A percentile compares a stretch with the other conserved stretches of the same genome.
phyloP scores from a whole-genome alignment of 1,140 invertebrate genomes.

The Nixonia krombeini region DNA sequence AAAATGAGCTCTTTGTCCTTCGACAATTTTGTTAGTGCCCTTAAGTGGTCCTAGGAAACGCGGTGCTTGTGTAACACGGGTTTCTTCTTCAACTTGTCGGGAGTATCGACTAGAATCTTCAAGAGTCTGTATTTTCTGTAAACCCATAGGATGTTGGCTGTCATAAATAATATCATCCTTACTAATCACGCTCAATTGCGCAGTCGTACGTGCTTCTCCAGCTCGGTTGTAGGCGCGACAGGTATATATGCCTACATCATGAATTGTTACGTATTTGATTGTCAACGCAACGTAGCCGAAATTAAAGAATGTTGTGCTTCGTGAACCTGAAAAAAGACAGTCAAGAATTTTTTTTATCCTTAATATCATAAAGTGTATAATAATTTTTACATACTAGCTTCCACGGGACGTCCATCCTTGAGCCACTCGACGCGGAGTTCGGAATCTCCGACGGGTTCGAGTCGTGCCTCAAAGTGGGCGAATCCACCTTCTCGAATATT shows the following conservation, averaged over 20 bases:
- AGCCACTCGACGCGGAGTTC: slow-evolving; percentile 95
- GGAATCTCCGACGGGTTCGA: slow-evolving; percentile 94
- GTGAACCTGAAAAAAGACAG: slow-evolving; percentile 75
- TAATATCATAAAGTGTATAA: too few relatives aligned
- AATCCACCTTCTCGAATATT: slow-evolving; percentile 93
- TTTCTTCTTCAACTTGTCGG: slow-evolving; percentile 80
- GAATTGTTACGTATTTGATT: slow-evolving; percentile 91
- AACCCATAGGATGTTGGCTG: slow-evolving; percentile 87
- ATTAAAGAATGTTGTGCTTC: slow-evolving; percentile 95
- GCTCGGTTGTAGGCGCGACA: slow-evolving; percentile 90
- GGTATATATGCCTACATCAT: slow-evolving; percentile 93
- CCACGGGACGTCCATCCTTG: slow-evolving; percentile 91
- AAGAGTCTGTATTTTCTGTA: slow-evolving; percentile 90
- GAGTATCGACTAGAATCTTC: slow-evolving; percentile 85
- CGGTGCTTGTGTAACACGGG: slow-evolving; percentile 82
- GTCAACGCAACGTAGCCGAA: slow-evolving; percentile 97
- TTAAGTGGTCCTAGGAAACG: slow-evolving; percentile 89
- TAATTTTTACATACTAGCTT: slow-evolving; percentile 78
- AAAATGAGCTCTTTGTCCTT: slow-evolving; percentile 96
- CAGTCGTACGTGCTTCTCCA: slow-evolving; percentile 90
- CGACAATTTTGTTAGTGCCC: slow-evolving; percentile 93
- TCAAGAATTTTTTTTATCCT: too few relatives aligned
- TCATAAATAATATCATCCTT: slow-evolving; percentile 89
- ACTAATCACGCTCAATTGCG: slow-evolving; percentile 88
- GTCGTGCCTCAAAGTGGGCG: slow-evolving; percentile 95